phyloP scores from a whole-genome alignment of 2,113 vertebrate genomes.

The Dromas ardeola region DNA sequence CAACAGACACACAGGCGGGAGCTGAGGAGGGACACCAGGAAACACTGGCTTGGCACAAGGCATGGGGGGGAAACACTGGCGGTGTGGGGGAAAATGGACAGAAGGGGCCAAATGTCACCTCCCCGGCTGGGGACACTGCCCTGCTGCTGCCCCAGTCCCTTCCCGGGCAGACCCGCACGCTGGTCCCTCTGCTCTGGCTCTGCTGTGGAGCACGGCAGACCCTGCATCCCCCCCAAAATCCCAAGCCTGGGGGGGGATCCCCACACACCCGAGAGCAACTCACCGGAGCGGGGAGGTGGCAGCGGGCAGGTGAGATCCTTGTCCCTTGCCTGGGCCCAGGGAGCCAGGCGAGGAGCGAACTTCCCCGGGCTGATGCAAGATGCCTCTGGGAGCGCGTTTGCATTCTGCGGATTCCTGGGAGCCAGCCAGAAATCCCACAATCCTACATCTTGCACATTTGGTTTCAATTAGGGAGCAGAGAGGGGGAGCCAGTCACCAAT shows the following conservation, averaged over 20 bases:
- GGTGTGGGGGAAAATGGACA: rapidly evolving
- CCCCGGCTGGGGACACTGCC: rapidly evolving
- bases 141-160: background rate
- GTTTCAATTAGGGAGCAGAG: constrained; percentile 87
- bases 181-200: background rate
- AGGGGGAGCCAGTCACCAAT: constrained; percentile 76
- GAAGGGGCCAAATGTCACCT: background rate
- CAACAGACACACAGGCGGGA: background rate
- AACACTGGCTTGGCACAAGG: background rate
- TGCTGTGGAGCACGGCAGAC: rapidly evolving
- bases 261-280: rapidly evolving
- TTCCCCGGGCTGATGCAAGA: constrained; percentile 87
- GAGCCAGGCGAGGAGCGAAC: constrained; percentile 68
- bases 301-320: background rate
- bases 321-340: constrained; percentile 31
- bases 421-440: constrained; percentile 86
- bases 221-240: rapidly evolving
- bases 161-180: rapidly evolving
- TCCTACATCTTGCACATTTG: constrained; percentile 90
- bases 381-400: constrained; percentile 77
- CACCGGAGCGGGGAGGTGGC: background rate
- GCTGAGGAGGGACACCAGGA: background rate
- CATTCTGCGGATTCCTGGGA: constrained; percentile 87
- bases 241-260: background rate
- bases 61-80: rapidly evolving